These are phyloP conservation scores for Pardalotus punctatus DNA, from an alignment of 2,113 vertebrate species.

Conservation along the genomic window DNA sequence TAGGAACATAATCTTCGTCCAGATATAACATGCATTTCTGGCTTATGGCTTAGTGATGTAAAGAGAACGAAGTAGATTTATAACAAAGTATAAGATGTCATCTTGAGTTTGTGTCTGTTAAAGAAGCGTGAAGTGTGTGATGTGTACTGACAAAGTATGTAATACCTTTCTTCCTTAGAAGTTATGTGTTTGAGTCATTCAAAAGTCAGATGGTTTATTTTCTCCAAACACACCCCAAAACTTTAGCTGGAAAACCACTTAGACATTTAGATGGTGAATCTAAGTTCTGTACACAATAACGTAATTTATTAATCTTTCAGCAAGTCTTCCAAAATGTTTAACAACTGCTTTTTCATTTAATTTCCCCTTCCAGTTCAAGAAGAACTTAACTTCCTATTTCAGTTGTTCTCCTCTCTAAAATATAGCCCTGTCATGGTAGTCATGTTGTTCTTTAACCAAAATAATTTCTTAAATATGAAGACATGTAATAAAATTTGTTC, in stretches of 20 bases:
- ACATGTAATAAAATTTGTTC: not conserved
- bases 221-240: slow-evolving; percentile 17
- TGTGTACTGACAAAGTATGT: not conserved
- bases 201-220: slow-evolving; percentile 5
- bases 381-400: slow-evolving; percentile 44
- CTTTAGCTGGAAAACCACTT: slow-evolving; percentile 24
- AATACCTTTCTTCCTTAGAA: slow-evolving; percentile 4
- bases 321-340: slow-evolving; percentile 50
- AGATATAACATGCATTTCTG: slow-evolving; percentile 60
- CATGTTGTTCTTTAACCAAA: slow-evolving; percentile 11
- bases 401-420: slow-evolving; percentile 42
- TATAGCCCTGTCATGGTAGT: not conserved
- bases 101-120: slow-evolving; percentile 34
- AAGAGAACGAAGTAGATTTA: slow-evolving; percentile 51
- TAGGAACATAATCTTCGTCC: slow-evolving; percentile 55
- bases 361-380: slow-evolving; percentile 48
- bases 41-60: slow-evolving; percentile 52
- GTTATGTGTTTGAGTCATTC: not conserved
- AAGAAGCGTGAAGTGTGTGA: not conserved
- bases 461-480: not conserved
- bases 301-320: slow-evolving; percentile 50
- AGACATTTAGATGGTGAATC: slow-evolving; percentile 25
- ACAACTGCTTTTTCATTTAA: slow-evolving; percentile 50
- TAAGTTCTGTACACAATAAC: slow-evolving; percentile 40
- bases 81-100: slow-evolving; percentile 57